Conservation (phyloP, 1,140 invertebrate genomes). For the Hyphantria cunea region DNA sequence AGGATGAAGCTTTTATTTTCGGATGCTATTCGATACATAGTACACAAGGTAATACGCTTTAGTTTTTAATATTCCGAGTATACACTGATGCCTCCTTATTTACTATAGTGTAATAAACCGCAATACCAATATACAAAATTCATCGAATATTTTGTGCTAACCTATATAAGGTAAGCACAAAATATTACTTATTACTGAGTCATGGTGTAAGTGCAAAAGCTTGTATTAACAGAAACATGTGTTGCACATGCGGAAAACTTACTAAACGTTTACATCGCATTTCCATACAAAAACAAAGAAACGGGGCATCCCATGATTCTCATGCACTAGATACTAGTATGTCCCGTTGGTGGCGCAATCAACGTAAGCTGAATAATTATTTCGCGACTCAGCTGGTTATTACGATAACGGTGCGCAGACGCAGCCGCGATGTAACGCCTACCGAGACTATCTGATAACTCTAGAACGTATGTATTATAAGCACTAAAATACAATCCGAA, state of each 20-base stretch:
- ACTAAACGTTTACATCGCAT: conserved; percentile 20
- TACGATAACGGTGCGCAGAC: conserved; percentile 34
- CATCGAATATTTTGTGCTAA: too few relatives aligned
- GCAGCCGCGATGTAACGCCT: conserved; percentile 9
- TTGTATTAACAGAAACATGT: neutral
- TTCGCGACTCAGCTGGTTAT: conserved; percentile 39
- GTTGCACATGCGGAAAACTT: conserved; percentile 17
- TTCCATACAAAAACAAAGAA: conserved; percentile 15
- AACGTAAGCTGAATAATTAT: conserved; percentile 35
- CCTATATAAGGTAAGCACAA: too few relatives aligned
- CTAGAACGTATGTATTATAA: conserved; percentile 30
- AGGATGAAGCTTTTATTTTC: too few relatives aligned
- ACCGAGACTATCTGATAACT: conserved; percentile 30
- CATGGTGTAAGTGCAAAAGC: too few relatives aligned
- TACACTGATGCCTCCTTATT: too few relatives aligned
- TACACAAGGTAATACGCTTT: too few relatives aligned
- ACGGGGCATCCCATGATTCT: conserved; percentile 7
- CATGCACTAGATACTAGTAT: conserved; percentile 14
- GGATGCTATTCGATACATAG: too few relatives aligned
- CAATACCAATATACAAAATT: too few relatives aligned
- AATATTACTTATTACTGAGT: too few relatives aligned
- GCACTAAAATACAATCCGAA: too few relatives aligned
- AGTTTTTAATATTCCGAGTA: too few relatives aligned
- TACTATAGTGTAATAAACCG: too few relatives aligned
- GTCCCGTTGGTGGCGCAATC: conserved; percentile 16